Evolutionary conservation across 2,113 vertebrate genomes (phyloP).

Genomic region (Pomatostomus ruficeps): DNA sequence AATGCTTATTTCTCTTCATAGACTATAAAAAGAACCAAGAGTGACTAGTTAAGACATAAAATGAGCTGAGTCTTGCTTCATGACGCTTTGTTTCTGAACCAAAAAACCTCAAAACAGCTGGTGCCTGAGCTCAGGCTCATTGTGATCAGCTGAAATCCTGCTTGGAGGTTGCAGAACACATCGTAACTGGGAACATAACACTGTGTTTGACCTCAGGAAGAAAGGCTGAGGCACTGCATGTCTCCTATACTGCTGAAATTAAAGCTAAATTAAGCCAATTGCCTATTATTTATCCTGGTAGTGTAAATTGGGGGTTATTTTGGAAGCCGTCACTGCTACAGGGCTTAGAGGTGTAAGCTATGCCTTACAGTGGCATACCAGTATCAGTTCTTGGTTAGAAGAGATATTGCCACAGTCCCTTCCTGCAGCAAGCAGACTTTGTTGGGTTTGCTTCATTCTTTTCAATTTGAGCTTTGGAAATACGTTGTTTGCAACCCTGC

Average conservation of each 20-base stretch:
- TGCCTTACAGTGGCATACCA: not conserved
- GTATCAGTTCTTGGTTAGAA: not conserved
- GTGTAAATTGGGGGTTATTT: not conserved
- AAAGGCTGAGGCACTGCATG: not conserved
- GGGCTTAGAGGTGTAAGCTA: not conserved
- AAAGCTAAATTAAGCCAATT: not conserved
- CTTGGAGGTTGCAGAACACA: not conserved
- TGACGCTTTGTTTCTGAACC: not conserved
- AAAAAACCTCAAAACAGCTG: not conserved
- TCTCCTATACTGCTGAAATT: not conserved
- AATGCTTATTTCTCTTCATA: not conserved
- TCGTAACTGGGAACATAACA: not conserved
- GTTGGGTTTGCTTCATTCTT: not conserved
- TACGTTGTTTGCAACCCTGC: fast-evolving
- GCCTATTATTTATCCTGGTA: not conserved
- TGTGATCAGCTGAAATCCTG: not conserved
- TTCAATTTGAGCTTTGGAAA: not conserved
- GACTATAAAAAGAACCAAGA: not conserved
- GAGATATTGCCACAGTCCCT: not conserved
- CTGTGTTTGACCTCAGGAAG: not conserved
- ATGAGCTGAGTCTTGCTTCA: not conserved
- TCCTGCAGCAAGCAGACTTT: not conserved
- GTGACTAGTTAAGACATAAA: not conserved
- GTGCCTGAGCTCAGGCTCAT: not conserved
- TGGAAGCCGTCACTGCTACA: not conserved